Evolutionary conservation across 1,140 invertebrate species (phyloP), one percentile per base, ranked within the genome.

Genomic region (Pollicipes pollicipes): DNA sequence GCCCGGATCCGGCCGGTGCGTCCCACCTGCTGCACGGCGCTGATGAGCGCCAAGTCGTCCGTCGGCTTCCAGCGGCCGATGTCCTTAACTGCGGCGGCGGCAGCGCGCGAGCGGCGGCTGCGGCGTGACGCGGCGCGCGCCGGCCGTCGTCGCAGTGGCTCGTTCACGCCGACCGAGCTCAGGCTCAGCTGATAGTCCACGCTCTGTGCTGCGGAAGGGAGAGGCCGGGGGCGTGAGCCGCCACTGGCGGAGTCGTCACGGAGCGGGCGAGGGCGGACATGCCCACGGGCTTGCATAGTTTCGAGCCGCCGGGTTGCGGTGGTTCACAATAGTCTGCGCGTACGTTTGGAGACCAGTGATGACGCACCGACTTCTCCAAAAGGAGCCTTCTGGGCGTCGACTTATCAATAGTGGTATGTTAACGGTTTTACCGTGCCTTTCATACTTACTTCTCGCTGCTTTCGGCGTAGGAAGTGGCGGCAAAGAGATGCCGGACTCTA

Each of bases 31-130:
- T 94, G 89, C 17, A 97, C 90, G 73, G 91, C 93, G 75, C 91
- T 88, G 72, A 98, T 93, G 0, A 99, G 81, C 3, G 91, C 88
- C 13, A 98, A 82, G 82, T 98, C 97, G 84, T 99, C 97, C 35
- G 91, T 90, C 26, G 95, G 93, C 79, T 97, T 97, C 95, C 96
- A 99, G 73, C 93, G 82, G 0, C 94, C 94, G 21, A 97, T 81
- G 82, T 95, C 92, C 75, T 83, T 93, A 89, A 26, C 87, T 88
- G 17, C 85, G 83, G 70, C 85, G 78, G 74, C 86, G 84, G 76
- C 83, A 85, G 69, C 37, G 67, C 64, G 68, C 16, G 32, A 66
- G 29, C 37, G 58, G 28, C 68, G 37, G 66, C 58, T 72, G 24
- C 37, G 30, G n/a, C 29, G 31, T 4, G 27, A 72, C 1, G 70